Evolutionary conservation across 2,113 vertebrate species (phyloP), one percentile per base, ranked within the genome.

Genomic region (Calypte anna): DNA sequence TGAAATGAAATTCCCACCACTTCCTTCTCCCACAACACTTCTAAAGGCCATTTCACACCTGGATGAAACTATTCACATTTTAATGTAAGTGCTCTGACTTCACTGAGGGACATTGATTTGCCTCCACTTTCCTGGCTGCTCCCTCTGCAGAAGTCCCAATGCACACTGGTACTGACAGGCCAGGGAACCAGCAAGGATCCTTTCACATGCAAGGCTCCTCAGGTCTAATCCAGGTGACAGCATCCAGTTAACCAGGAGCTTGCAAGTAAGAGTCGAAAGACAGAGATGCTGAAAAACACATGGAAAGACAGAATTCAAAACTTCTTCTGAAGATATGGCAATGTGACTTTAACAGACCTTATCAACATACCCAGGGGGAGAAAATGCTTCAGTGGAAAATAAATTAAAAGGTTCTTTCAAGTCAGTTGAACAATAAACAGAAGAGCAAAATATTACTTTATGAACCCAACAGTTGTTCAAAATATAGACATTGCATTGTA

Each of bases 41-140:
- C 64, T 73, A 43, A 93, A 92, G 62, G 57, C 50, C 19, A 27
- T 63, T 95, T 95, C 77, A 89, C 92, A 95, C 62, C 58, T 33
- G 28, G 28, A 72, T 75, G 72, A 78, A 83, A 76, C 48, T 59
- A 92, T 89, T 94, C 89, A 79, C 57, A 91, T 92, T 92, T 81
- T 84, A 93, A 96, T 73, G 7, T 28, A 86, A n/a, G 31, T n/a
- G n/a, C 66, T 82, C 46, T 82, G 66, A 76, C 30, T 93, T 94
- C 77, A 89, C 64, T 9, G 28, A 64, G 51, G 28, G 14, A 82
- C 22, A 23, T 6, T 76, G 69, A 89, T 91, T 91, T 82, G 43
- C 61, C 38, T 81, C 44, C 16, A 22, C 33, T 80, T 90, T 77
- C 55, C n/a, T 24, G 30, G 31, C 28, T 83, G 33, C 28, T 70